Evolutionary conservation across 2,888 invertebrate genomes (phyloP).

Genomic region (Agriotes lineatus): DNA sequence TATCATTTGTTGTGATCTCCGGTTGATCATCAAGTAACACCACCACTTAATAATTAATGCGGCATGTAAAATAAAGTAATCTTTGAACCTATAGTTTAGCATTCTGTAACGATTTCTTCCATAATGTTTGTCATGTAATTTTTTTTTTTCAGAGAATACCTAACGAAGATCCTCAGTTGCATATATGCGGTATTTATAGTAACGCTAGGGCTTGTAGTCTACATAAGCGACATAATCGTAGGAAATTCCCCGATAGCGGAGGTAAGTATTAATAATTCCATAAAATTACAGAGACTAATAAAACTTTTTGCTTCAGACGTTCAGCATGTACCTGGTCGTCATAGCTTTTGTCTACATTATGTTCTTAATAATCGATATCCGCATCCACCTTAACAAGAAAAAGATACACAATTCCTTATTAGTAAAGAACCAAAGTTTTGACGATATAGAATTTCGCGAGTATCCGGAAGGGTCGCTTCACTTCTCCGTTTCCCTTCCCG

Average conservation of each 20-base stretch:
- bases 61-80: too few relatives aligned
- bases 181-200: slow-evolving; percentile 78
- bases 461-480: slow-evolving; percentile 56
- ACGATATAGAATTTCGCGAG: slow-evolving; percentile 54
- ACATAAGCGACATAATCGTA: slow-evolving; percentile 72
- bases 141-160: slow-evolving; percentile 69
- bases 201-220: slow-evolving; percentile 75
- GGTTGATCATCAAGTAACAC: too few relatives aligned
- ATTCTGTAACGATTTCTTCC: background rate
- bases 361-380: slow-evolving; percentile 74
- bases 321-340: slow-evolving; percentile 71
- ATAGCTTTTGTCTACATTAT: slow-evolving; percentile 74
- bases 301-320: slow-evolving; percentile 67
- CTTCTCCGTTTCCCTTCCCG: slow-evolving; percentile 63
- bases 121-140: too few relatives aligned
- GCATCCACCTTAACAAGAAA: slow-evolving; percentile 69
- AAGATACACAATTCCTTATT: slow-evolving; percentile 59
- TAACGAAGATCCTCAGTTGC: slow-evolving; percentile 74
- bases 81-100: background rate
- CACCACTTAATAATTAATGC: too few relatives aligned
- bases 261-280: slow-evolving; percentile 63
- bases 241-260: slow-evolving; percentile 67
- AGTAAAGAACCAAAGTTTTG: slow-evolving; percentile 48
- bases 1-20: too few relatives aligned
- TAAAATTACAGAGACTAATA: background rate